Evolutionary conservation across 2,888 invertebrate species (phyloP), one percentile per base, ranked within the genome.

Genomic region (Perizoma affinitatum): DNA sequence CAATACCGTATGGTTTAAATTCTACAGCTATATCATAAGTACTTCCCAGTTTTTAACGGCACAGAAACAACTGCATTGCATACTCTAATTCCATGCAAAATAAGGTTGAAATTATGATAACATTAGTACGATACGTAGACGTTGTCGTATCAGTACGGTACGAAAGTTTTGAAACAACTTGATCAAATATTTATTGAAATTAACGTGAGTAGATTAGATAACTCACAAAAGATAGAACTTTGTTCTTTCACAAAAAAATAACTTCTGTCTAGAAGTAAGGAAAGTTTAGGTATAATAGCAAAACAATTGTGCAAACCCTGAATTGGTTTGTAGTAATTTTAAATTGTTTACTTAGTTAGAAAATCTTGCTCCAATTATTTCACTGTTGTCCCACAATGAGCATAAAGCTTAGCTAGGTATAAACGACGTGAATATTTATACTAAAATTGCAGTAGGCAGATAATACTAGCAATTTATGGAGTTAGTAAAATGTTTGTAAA

Each of bases 151-250:
- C 65, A 62, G 63, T 56, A 58, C 42, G 46, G 58, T 57, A 66
- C 40, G 63, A 66, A 71, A 74, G 65, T 77, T 78, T 74, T 63
- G 73, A 73, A 79, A 80, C 76, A 78, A 74, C 64, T 65, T 72
- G 67, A 67, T 54, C 76, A 80, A 81, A 82, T 77, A 79, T 80
- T 79, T 71, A 70, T 68, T 70, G 63, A 66, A 62, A 62, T 62
- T 51, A 62, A 70, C 57, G 63, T 66, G 68, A 53, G 67, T 65
- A 69, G 61, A 62, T 58, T 58, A 58, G 50, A 58, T 57, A 49
- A 22, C 22, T 22, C 3, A 22, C 22, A 22, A 22, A 22, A 22
- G 22, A 22, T 22, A 22, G 22, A 22, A 22, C 22, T 22, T 22
- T 22, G 22, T 22, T 22, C 22, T 22, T 22, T 22, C 22, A 22